These are phyloP conservation scores for Eupithecia subfuscata DNA, from an alignment of 2,888 invertebrate species.

Conservation along the genomic window DNA sequence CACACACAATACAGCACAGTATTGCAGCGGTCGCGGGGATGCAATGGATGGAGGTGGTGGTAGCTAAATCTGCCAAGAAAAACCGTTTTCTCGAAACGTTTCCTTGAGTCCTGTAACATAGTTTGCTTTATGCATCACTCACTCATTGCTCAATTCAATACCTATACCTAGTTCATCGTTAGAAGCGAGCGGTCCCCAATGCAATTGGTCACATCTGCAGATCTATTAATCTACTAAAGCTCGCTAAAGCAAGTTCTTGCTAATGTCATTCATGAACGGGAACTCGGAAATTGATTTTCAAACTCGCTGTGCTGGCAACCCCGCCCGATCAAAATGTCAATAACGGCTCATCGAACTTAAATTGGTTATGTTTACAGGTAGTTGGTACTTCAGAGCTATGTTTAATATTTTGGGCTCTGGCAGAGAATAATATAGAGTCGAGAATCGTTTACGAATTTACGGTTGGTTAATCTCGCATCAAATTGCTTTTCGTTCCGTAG, in stretches of 20 bases:
- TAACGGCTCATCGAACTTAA: constrained; percentile 4
- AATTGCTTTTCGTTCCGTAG: neutral
- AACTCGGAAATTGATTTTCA: constrained; percentile 10
- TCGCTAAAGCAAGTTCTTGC: neutral
- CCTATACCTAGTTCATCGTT: neutral
- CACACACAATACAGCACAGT: neutral
- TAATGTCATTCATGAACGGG: neutral
- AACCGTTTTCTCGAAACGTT: neutral
- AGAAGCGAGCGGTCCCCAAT: neutral
- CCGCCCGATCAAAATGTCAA: constrained; percentile 6
- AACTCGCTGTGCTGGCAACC: neutral
- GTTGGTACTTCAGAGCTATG: neutral
- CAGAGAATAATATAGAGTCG: neutral
- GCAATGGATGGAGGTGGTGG: too few species aligned
- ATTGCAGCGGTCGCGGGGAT: neutral
- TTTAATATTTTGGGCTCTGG: neutral
- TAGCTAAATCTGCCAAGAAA: neutral
- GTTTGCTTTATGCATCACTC: neutral
- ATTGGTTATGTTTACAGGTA: constrained; percentile 1
- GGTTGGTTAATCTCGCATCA: neutral
- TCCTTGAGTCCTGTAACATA: neutral
- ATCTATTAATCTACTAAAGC: neutral
- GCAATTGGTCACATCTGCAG: neutral
- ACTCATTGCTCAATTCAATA: neutral
- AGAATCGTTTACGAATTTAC: neutral